phyloP scores from a whole-genome alignment of 2,797 vertebrate species.

The Alcedo atthis region DNA sequence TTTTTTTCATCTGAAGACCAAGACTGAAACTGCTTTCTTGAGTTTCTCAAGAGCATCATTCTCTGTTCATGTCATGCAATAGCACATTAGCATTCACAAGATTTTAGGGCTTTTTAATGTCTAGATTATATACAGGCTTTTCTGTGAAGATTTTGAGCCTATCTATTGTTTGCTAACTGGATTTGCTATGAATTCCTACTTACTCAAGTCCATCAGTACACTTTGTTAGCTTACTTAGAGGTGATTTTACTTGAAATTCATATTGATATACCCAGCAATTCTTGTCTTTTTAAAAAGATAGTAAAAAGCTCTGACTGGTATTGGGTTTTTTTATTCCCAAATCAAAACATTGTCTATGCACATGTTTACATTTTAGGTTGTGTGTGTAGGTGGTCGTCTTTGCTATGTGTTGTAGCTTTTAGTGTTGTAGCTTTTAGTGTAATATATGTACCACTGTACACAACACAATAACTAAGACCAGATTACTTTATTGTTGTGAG shows the following conservation, averaged over 20 bases:
- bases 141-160: neutral
- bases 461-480: neutral
- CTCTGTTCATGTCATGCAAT: neutral
- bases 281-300: neutral
- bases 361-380: neutral
- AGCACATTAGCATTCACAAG: neutral
- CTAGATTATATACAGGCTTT: neutral
- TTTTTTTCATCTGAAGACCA: neutral
- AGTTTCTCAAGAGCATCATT: neutral
- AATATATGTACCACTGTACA: neutral
- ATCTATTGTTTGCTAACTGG: neutral
- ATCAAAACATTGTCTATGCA: neutral
- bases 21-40: neutral
- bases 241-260: neutral
- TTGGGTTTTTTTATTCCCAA: neutral
- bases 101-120: neutral
- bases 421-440: neutral
- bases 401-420: neutral
- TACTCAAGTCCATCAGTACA: neutral
- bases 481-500: constrained; percentile 37
- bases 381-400: neutral
- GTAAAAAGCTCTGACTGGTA: neutral
- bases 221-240: neutral
- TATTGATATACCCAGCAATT: neutral
- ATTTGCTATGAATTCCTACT: neutral